phyloP scores from a whole-genome alignment of 2,113 vertebrate genomes.

The Emydura subglobosa region DNA sequence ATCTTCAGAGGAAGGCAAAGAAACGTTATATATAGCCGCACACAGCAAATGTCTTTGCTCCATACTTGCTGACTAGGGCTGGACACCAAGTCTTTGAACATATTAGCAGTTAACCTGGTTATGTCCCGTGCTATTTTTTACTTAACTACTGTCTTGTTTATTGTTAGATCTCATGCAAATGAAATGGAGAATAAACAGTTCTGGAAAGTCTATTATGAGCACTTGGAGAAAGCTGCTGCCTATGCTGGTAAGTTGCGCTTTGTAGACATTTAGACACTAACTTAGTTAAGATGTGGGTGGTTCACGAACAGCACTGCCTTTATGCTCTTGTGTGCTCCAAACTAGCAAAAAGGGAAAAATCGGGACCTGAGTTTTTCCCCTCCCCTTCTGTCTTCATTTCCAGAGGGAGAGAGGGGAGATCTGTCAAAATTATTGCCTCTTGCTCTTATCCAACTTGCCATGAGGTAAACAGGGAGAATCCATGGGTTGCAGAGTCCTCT shows the following conservation, averaged over 20 bases:
- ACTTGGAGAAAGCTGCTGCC: constrained; percentile 90
- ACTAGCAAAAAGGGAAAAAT: neutral
- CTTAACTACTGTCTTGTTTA: constrained; percentile 6
- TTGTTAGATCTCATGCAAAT: constrained; percentile 89
- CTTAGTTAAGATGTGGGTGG: neutral
- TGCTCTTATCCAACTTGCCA: neutral
- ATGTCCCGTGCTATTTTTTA: neutral
- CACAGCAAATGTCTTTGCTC: constrained; percentile 32
- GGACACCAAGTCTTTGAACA: constrained; percentile 3
- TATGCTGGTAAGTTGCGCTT: constrained; percentile 77
- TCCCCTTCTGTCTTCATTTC: neutral
- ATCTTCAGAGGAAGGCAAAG: neutral
- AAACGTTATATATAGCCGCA: constrained; percentile 4
- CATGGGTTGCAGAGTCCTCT: neutral
- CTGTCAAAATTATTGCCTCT: neutral
- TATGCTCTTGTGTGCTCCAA: neutral
- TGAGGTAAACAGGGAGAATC: neutral
- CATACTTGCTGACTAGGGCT: neutral
- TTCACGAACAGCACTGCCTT: neutral
- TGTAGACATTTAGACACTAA: neutral
- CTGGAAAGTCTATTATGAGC: constrained; percentile 92
- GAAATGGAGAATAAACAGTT: constrained; percentile 96
- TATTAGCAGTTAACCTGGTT: neutral
- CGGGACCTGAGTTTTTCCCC: neutral
- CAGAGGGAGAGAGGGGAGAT: neutral